Conservation (phyloP, 2,888 invertebrate species). For the Eulithis testata region DNA sequence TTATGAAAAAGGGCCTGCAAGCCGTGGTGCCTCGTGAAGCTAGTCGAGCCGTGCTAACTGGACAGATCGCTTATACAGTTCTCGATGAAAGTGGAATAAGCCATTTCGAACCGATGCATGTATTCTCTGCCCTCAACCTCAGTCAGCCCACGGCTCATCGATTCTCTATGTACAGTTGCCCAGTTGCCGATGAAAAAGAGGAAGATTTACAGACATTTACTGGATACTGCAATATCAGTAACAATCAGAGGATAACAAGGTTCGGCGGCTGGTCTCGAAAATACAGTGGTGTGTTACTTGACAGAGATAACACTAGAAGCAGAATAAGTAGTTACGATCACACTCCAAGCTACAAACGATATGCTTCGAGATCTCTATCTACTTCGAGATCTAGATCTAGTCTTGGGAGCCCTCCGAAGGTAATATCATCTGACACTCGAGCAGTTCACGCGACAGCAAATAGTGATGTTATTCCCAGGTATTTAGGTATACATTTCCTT, state of each 20-base stretch:
- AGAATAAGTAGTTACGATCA: slow-evolving; percentile 79
- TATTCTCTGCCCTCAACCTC: slow-evolving; percentile 88
- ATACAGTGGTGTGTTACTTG: slow-evolving; percentile 71
- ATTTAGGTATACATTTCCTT: slow-evolving; percentile 48
- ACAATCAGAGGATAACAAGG: slow-evolving; percentile 76
- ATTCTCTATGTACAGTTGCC: slow-evolving; percentile 88
- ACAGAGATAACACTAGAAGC: slow-evolving; percentile 73
- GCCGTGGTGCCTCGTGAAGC: slow-evolving; percentile 91
- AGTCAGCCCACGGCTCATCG: slow-evolving; percentile 87
- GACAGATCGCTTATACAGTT: slow-evolving; percentile 90
- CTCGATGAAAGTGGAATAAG: slow-evolving; percentile 91
- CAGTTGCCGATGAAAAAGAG: slow-evolving; percentile 82
- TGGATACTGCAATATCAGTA: slow-evolving; percentile 78
- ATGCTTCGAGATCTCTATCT: slow-evolving; percentile 73
- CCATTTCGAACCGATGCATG: slow-evolving; percentile 90
- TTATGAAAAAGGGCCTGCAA: slow-evolving; percentile 89
- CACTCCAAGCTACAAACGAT: slow-evolving; percentile 84
- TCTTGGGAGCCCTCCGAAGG: slow-evolving; percentile 79
- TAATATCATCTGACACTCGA: slow-evolving; percentile 48
- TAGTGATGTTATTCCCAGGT: slow-evolving; percentile 1
- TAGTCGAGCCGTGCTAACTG: slow-evolving; percentile 89
- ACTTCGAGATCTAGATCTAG: slow-evolving; percentile 74
- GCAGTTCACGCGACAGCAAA: slow-evolving; percentile 2
- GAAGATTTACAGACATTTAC: slow-evolving; percentile 76
- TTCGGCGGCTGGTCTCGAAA: slow-evolving; percentile 75